phyloP scores from a whole-genome alignment of 2,797 vertebrate species.

The Diplodus puntazzo region DNA sequence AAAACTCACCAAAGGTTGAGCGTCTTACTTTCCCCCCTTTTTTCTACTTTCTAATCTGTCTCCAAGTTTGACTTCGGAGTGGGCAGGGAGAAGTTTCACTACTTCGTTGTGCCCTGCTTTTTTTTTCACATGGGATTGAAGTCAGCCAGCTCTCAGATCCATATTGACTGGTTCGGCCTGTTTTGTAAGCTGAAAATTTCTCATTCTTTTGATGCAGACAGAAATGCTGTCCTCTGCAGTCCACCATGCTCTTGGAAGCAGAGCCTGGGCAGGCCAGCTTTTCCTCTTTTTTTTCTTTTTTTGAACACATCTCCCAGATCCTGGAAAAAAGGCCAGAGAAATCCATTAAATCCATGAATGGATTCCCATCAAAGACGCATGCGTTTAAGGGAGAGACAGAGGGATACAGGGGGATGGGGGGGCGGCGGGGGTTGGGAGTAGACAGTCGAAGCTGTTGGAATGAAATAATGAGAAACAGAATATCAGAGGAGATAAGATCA shows the following conservation, averaged over 20 bases:
- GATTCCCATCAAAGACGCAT: constrained; percentile 85
- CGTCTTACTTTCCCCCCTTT: constrained; percentile 39
- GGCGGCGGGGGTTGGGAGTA: constrained; percentile 55
- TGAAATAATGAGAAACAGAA: constrained; percentile 86
- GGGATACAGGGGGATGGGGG: constrained; percentile 45
- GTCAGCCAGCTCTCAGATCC: constrained; percentile 77
- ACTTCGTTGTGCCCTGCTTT: constrained; percentile 45
- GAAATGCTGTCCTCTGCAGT: constrained; percentile 86
- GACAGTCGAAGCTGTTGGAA: constrained; percentile 72
- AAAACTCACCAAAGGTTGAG: constrained; percentile 60
- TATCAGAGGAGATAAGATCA: constrained; percentile 83
- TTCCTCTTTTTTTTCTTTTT: constrained; percentile 37
- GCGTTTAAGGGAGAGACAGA: constrained; percentile 76
- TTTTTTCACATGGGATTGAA: constrained; percentile 71
- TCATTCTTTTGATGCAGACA: constrained; percentile 82
- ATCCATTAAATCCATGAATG: constrained; percentile 90
- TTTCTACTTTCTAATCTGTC: constrained; percentile 75
- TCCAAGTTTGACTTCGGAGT: constrained; percentile 73
- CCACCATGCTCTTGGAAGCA: constrained; percentile 74
- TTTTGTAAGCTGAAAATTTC: constrained; percentile 82
- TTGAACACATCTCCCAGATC: constrained; percentile 81
- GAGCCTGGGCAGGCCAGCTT: constrained; percentile 61
- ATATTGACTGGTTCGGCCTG: constrained; percentile 79
- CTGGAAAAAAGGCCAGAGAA: constrained; percentile 81
- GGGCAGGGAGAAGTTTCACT: constrained; percentile 64